Percentiles rank a stretch among this genome's conserved stretches.
These are phyloP conservation scores for Hippocampus mohnikei DNA, from an alignment of 2,113 vertebrate genomes.

Conservation along the genomic window DNA sequence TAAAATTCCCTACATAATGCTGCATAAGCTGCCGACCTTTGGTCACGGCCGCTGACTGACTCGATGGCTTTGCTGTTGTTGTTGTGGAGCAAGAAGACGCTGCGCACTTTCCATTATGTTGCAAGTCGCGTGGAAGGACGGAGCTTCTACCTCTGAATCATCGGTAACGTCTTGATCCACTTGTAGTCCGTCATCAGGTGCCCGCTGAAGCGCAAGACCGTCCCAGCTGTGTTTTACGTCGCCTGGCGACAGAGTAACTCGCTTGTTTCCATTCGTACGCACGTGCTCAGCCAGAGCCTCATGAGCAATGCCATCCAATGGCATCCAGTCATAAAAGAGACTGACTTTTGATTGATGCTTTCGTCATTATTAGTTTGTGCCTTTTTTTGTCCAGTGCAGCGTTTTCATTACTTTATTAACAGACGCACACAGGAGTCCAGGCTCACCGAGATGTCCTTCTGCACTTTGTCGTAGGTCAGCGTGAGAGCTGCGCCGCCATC, in stretches of 20 bases:
- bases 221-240: neutral
- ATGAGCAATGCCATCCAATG: no score
- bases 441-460: slow-evolving; percentile 89
- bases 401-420: neutral
- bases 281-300: neutral
- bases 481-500: slow-evolving; percentile 34
- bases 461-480: slow-evolving; percentile 85
- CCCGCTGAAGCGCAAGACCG: neutral
- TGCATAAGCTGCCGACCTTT: no score
- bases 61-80: neutral
- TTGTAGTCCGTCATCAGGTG: neutral
- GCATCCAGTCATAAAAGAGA: no score
- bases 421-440: neutral
- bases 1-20: no score
- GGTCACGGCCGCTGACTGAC: neutral
- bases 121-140: neutral
- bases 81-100: neutral
- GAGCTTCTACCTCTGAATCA: neutral
- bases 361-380: no score
- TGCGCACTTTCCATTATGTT: neutral
- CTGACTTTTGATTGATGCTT: neutral
- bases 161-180: neutral
- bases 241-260: neutral
- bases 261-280: no score
- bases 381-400: no score